These are phyloP conservation scores for Mallotus villosus DNA, from an alignment of 2,797 vertebrate species.

Conservation along the genomic window DNA sequence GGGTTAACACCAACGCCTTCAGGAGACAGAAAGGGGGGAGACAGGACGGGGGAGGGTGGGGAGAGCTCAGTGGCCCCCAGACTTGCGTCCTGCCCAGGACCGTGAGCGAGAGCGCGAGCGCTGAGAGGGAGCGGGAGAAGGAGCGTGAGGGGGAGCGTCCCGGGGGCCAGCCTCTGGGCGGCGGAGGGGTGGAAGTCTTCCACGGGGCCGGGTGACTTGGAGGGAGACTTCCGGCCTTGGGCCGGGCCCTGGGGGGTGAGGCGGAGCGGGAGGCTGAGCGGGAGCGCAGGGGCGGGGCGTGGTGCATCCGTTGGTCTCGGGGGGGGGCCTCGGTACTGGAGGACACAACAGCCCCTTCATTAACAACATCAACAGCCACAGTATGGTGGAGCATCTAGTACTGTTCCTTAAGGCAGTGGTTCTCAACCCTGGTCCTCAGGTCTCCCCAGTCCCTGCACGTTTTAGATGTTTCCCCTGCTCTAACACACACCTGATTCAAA, in stretches of 20 bases:
- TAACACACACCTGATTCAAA: too few relatives aligned
- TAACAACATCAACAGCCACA: too few relatives aligned
- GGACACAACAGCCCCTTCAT: not conserved
- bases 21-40: constrained; percentile 1
- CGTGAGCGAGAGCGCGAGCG: constrained; percentile 85
- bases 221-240: constrained; percentile 85
- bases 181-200: constrained; percentile 83
- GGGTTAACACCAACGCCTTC: constrained; percentile 30
- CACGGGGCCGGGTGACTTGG: constrained; percentile 82
- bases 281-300: constrained; percentile 73
- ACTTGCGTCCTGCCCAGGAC: constrained; percentile 93
- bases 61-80: constrained; percentile 82
- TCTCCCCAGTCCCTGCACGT: too few relatives aligned
- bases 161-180: constrained; percentile 82
- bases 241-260: constrained; percentile 83
- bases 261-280: constrained; percentile 79
- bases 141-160: constrained; percentile 88
- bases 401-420: too few relatives aligned
- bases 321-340: constrained; percentile 60
- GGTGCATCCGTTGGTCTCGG: constrained; percentile 61
- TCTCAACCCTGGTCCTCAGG: too few relatives aligned
- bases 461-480: too few relatives aligned
- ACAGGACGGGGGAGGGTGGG: not conserved
- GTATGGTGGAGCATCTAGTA: too few relatives aligned
- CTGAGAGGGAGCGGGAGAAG: constrained; percentile 87